Base-by-base conservation (phyloP, 2,797 vertebrate species). In the Neopelma chrysocephalum region DNA sequence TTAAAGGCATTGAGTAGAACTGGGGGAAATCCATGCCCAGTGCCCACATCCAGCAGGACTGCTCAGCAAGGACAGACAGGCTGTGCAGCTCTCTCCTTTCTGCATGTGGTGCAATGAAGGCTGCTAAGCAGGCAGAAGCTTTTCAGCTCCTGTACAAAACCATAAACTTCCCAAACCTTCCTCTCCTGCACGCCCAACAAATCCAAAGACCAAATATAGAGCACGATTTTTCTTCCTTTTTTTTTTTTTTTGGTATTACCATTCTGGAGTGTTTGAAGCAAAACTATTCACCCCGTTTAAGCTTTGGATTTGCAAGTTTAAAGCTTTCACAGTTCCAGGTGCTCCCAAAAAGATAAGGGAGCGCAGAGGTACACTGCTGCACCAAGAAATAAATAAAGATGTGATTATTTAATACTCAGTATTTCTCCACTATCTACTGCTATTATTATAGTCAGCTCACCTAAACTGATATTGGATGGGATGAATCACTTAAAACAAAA, bases 261-360 rank as follows among this genome's bases (percentile, higher is more conserved):
- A 50, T 78, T 75, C 65, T 58, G 71, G 34, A 87, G 75, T 95
- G 82, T 97, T 96, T 89, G 92, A 96, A 94, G 96, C 82, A 93
- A 82, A 96, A 97, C 80, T 94, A 43, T 94, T 96, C 95, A 90
- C 69, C 60, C 62, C 43, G 22, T 76, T 95, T 96, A 95, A 97
- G 95, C 87, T 97, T 92, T 90, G 95, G 96, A 98, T 98, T 97
- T 98, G 78, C 89, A 96, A 97, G 91, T 97, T 96, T 96, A 97
- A 97, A 97, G 95, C 93, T 96, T 91, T 95, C 77, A 70, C 51
- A 90, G 45, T 95, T 92, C 95, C 97, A 98, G 97, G 96, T 98
- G 97, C 53, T 79, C 76, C 88, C 91, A 70, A 96, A 97, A 96
- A 96, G 96, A 97, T 98, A 98, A 98, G 96, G 61, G 72, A 96